These are phyloP conservation scores for Ageneiosus marmoratus DNA, from an alignment of 2,113 vertebrate genomes.

Conservation along the genomic window DNA sequence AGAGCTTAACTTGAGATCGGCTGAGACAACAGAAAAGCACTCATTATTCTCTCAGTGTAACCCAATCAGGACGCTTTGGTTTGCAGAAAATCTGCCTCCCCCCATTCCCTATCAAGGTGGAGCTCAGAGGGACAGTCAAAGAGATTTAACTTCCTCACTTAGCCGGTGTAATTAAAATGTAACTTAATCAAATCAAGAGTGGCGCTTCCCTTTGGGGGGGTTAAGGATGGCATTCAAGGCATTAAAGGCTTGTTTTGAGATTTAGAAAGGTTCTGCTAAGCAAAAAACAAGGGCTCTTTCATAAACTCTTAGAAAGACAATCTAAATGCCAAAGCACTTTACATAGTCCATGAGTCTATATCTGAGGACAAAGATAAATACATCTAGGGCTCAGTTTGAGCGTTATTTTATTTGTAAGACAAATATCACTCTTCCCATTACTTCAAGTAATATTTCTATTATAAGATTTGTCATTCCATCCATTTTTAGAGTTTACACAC, in stretches of 20 bases:
- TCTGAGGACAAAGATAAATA: not conserved
- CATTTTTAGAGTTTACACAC: not conserved
- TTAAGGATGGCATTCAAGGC: conserved; percentile 53
- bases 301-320: not conserved
- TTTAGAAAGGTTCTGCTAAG: conserved; percentile 31
- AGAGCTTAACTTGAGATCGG: conserved; percentile 58
- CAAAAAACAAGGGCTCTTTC: not conserved
- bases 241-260: conserved; percentile 38
- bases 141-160: conserved; percentile 63
- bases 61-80: conserved; percentile 63
- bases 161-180: conserved; percentile 61
- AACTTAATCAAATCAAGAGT: conserved; percentile 60
- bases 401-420: not conserved
- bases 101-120: conserved; percentile 56
- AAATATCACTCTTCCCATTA: not conserved
- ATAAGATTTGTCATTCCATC: not conserved
- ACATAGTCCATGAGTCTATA: not conserved
- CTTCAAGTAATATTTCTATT: not conserved
- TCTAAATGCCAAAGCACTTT: conserved; percentile 5
- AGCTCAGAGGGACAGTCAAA: conserved; percentile 59
- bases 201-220: conserved; percentile 31
- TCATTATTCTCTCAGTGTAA: conserved; percentile 70
- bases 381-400: not conserved
- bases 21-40: conserved; percentile 65
- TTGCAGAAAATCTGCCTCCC: conserved; percentile 49